These are phyloP conservation scores for Alloplasta piceator DNA, from an alignment of 2,888 invertebrate species.

Conservation along the genomic window DNA sequence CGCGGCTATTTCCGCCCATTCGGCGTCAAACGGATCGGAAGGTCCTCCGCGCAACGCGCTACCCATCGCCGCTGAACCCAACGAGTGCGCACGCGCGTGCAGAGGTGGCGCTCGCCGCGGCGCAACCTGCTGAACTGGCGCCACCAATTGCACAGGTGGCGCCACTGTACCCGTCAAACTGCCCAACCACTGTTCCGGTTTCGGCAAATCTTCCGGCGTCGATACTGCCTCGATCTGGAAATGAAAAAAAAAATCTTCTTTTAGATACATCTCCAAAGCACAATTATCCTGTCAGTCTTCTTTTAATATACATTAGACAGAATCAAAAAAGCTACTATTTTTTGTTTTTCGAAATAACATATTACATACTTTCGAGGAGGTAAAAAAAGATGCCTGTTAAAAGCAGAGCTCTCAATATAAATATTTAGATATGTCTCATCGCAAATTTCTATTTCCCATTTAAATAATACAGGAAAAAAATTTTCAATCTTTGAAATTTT, in stretches of 20 bases:
- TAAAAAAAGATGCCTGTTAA: too few species aligned
- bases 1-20: constrained; percentile 90
- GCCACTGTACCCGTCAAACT: constrained; percentile 87
- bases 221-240: constrained; percentile 82
- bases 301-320: too few species aligned
- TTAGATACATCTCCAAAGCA: too few species aligned
- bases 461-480: too few species aligned
- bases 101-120: constrained; percentile 85
- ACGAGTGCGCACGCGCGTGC: constrained; percentile 84
- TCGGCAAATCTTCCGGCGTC: constrained; percentile 86
- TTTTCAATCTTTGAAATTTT: too few species aligned
- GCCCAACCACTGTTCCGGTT: constrained; percentile 93
- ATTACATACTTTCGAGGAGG: too few species aligned
- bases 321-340: too few species aligned
- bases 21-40: constrained; percentile 92
- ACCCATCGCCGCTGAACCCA: constrained; percentile 84
- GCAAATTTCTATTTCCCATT: too few species aligned
- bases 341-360: too few species aligned
- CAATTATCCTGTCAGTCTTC: too few species aligned
- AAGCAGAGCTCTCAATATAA: too few species aligned
- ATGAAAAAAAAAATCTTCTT: constrained; percentile 39
- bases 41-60: constrained; percentile 71
- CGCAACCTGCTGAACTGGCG: constrained; percentile 64
- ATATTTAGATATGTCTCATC: too few species aligned
- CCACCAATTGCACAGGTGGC: constrained; percentile 75